Evolutionary conservation across 2,888 invertebrate genomes (phyloP).

Genomic region (Branchellion lobata): DNA sequence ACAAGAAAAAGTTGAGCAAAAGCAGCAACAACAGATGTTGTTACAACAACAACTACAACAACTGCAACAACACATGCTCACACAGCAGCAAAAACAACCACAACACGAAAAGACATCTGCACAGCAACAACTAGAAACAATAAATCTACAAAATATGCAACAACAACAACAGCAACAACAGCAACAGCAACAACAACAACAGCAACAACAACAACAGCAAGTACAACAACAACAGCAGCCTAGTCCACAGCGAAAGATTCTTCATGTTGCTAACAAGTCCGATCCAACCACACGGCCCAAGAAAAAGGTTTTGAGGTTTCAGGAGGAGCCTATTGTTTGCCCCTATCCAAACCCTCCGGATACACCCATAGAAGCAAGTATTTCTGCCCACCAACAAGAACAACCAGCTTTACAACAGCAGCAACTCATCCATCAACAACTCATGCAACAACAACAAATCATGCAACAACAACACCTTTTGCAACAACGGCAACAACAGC

Average conservation of each 20-base stretch:
- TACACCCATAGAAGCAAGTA: background rate
- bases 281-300: background rate
- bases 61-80: background rate
- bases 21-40: background rate
- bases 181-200: background rate
- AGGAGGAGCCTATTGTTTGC: background rate
- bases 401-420: too few relatives aligned
- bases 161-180: constrained; percentile 5
- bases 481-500: too few relatives aligned
- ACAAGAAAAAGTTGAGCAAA: background rate
- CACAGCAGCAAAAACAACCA: background rate
- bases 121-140: background rate
- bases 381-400: too few relatives aligned
- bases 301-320: background rate
- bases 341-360: background rate
- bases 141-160: background rate
- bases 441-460: too few relatives aligned
- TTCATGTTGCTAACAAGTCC: background rate
- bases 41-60: background rate
- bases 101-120: too few relatives aligned
- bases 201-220: background rate
- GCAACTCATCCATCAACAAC: too few relatives aligned
- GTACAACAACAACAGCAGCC: background rate
- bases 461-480: too few relatives aligned
- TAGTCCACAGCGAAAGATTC: background rate